phyloP scores from a whole-genome alignment of 2,797 vertebrate species.

The Brachyrhaphis roseni region DNA sequence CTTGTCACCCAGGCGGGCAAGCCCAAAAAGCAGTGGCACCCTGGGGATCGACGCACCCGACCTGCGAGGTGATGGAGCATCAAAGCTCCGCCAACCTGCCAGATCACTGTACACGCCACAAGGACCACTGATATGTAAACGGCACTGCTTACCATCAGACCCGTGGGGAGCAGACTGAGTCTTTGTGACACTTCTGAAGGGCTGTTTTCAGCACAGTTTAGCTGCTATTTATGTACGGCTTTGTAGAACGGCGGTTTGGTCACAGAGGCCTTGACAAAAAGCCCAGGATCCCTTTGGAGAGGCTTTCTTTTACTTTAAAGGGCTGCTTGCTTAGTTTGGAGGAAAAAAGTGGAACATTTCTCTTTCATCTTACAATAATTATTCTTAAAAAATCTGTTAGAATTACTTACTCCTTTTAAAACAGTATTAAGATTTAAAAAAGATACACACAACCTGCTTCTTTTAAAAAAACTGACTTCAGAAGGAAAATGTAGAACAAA shows the following conservation, averaged over 20 bases:
- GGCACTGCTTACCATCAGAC: slow-evolving; percentile 56
- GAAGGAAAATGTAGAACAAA: neutral
- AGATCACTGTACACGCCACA: slow-evolving; percentile 73
- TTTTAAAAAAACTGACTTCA: neutral
- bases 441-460: neutral
- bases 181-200: slow-evolving; percentile 74
- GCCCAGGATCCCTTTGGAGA: slow-evolving; percentile 65
- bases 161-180: slow-evolving; percentile 45
- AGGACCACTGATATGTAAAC: slow-evolving; percentile 70
- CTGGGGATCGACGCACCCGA: slow-evolving; percentile 72
- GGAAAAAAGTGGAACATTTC: slow-evolving; percentile 10
- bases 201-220: slow-evolving; percentile 63
- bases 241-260: slow-evolving; percentile 67
- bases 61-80: slow-evolving; percentile 78
- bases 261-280: slow-evolving; percentile 65
- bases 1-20: slow-evolving; percentile 72
- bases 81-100: slow-evolving; percentile 76
- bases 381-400: slow-evolving; percentile 18
- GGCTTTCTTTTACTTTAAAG: slow-evolving; percentile 50
- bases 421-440: neutral
- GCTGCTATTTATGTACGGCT: slow-evolving; percentile 72
- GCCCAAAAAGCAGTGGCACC: slow-evolving; percentile 72
- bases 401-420: slow-evolving; percentile 13
- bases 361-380: neutral
- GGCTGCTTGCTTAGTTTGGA: slow-evolving; percentile 37